These are phyloP conservation scores for Lysiphlebus fabarum DNA, from an alignment of 1,140 invertebrate species.

Conservation along the genomic window DNA sequence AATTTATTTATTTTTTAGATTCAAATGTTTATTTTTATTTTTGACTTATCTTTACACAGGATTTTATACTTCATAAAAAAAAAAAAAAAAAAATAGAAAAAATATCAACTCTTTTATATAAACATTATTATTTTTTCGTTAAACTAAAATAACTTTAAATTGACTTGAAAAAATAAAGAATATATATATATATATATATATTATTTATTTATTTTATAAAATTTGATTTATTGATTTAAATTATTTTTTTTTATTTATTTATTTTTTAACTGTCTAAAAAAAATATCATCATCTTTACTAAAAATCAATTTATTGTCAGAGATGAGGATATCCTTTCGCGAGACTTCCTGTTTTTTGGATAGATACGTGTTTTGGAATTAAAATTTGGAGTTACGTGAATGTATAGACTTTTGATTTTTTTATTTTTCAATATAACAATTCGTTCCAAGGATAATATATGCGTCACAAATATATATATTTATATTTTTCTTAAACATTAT, in stretches of 20 bases:
- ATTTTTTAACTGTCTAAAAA: background rate
- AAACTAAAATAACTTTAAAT: too few relatives aligned
- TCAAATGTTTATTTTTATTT: background rate
- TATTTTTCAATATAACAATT: too few relatives aligned
- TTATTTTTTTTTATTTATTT: background rate
- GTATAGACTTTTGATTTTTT: too few relatives aligned
- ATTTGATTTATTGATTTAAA: too few relatives aligned
- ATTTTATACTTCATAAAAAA: background rate
- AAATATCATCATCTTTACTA: background rate
- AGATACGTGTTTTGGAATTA: constrained; percentile 9
- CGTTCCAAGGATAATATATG: background rate
- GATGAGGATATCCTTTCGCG: background rate
- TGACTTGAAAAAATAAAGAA: background rate
- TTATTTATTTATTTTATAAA: too few relatives aligned
- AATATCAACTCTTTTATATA: too few relatives aligned
- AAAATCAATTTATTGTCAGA: constrained; percentile 5
- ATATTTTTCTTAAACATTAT: background rate
- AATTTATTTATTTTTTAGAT: constrained; percentile 2
- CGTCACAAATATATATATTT: background rate
- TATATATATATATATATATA: too few relatives aligned
- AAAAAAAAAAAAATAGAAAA: too few relatives aligned
- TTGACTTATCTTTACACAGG: background rate
- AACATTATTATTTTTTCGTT: too few relatives aligned
- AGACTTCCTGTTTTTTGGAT: constrained; percentile 5
- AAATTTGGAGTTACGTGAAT: constrained; percentile 6